A percentile compares a stretch with the other conserved stretches of the same genome.
These are phyloP conservation scores for Drosophila persimilis DNA, from an alignment of 1,140 invertebrate genomes.

Conservation along the genomic window DNA sequence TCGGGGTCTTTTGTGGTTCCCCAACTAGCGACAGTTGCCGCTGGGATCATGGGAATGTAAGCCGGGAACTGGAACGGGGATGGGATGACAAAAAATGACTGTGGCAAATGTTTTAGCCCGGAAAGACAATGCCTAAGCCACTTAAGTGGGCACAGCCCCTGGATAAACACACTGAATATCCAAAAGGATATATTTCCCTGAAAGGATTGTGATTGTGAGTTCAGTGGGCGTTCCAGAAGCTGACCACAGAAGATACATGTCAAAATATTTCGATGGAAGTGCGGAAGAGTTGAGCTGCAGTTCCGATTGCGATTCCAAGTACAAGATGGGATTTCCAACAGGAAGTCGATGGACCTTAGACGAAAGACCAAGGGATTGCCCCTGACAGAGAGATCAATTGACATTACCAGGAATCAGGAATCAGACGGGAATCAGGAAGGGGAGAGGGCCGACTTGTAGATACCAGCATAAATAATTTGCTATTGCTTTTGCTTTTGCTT, in stretches of 20 bases:
- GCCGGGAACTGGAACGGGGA: not conserved
- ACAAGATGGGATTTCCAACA: constrained; percentile 18
- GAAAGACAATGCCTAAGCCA: constrained; percentile 52
- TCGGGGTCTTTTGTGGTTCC: not conserved
- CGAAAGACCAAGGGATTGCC: too few relatives aligned
- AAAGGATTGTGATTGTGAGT: constrained; percentile 27
- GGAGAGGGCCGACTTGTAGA: constrained; percentile 9
- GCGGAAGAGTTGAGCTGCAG: constrained; percentile 60
- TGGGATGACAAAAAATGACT: constrained; percentile 3
- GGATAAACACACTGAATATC: constrained; percentile 29
- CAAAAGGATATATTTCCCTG: constrained; percentile 24
- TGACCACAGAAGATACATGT: constrained; percentile 54
- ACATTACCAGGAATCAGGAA: constrained; percentile 48
- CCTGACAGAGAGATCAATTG: constrained; percentile 9
- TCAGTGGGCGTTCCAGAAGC: constrained; percentile 24
- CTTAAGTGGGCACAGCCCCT: constrained; percentile 69
- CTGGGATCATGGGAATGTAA: not conserved
- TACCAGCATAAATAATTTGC: constrained; percentile 51
- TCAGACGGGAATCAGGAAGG: not conserved
- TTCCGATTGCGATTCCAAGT: constrained; percentile 35
- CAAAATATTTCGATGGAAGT: constrained; percentile 63
- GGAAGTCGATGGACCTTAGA: constrained; percentile 22
- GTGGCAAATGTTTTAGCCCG: constrained; percentile 6
- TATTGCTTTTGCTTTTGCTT: not conserved
- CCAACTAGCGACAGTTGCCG: constrained; percentile 12